Base-by-base conservation (phyloP, 2,888 invertebrate genomes). In the Timema cristinae region DNA sequence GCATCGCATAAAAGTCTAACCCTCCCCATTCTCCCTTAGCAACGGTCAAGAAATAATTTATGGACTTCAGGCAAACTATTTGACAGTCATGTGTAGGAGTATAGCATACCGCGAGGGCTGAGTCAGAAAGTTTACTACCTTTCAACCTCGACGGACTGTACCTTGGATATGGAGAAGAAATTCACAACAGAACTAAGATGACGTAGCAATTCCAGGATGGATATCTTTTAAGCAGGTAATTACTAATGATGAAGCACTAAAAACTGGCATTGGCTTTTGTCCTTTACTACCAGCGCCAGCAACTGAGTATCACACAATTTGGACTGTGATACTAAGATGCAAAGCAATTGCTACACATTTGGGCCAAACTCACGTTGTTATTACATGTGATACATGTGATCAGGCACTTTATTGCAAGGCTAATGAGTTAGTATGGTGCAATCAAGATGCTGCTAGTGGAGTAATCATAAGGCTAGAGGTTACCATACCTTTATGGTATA, bases 321-420 rank as follows among this genome's bases (percentile, higher is more conserved):
- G 56, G 56, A 10, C 56, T 11, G 56, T 56, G 56, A 56, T 56
- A 5, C 56, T 56, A 4, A 56, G n/a, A 56, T 56, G 56, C n/a
- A 56, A 56, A 56, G 56, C 56, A 56, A 56, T 56, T n/a, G 13
- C 5, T 13, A 11, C n/a, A 56, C 56, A 56, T 56, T 56, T 56
- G 56, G 56, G 56, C 56, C 9, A 56, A 56, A 56, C 56, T 56
- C 13, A 52, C n/a, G 16, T 13, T 56, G 56, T 56, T 56, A 56
- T 56, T 11, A 56, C 56, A 56, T 56, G 9, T 56, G 9, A 56
- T 11, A 56, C 56, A 56, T 56, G 9, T 56, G 9, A 56, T 56
- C 56, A 56, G 56, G 56, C 7, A 56, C n/a, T 56, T 8, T 56
- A 56, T 56, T 56, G 56, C 56, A 10, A 10, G 56, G 56, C 56